Conservation (phyloP, 2,113 vertebrate species). For the Chaetops frenatus region DNA sequence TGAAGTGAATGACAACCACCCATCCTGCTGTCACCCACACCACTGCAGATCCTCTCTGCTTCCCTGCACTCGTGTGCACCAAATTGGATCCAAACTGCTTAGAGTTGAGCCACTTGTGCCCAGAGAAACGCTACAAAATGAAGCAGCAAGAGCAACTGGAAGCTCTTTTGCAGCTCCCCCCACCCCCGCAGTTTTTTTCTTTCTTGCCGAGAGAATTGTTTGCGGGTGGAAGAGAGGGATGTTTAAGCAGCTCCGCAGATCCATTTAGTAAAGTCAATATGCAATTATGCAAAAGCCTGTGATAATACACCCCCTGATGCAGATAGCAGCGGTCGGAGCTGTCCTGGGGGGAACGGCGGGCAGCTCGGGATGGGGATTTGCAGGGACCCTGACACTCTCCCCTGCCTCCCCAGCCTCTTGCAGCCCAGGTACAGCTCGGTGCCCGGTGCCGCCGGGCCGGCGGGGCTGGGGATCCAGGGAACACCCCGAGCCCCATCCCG, state of each 20-base stretch:
- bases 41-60: background rate
- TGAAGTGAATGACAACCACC: background rate
- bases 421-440: background rate
- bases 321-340: background rate
- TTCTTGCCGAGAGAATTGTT: background rate
- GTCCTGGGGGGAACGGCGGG: background rate
- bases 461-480: background rate
- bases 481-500: background rate
- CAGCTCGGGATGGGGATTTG: background rate
- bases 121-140: fast-evolving
- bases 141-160: background rate
- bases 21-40: background rate
- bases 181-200: background rate
- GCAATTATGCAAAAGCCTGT: conserved; percentile 19
- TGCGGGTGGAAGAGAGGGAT: background rate
- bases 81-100: background rate
- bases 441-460: background rate
- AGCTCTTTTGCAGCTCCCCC: background rate
- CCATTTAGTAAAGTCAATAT: conserved; percentile 45
- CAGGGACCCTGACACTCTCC: background rate
- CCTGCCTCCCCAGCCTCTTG: background rate
- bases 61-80: background rate
- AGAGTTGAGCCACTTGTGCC: background rate
- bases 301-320: background rate
- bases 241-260: conserved; percentile 1